These are phyloP conservation scores for Rotaria sp. DNA, from an alignment of 2,888 invertebrate species.

Conservation along the genomic window DNA sequence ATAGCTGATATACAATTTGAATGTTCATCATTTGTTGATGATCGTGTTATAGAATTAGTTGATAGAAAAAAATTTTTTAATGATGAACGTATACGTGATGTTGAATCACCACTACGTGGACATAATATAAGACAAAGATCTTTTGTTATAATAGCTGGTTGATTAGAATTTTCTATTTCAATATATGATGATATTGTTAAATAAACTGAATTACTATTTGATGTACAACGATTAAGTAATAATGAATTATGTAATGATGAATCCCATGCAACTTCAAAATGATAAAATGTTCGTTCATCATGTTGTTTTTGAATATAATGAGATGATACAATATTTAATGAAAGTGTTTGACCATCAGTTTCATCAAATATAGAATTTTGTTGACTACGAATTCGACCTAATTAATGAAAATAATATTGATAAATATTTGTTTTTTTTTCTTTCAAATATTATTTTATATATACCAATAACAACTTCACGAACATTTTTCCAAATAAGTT, in stretches of 20 bases:
- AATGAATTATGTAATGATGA: slow-evolving; percentile 94
- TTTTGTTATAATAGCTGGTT: slow-evolving; percentile 94
- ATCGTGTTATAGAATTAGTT: slow-evolving; percentile 69
- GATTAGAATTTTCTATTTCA: slow-evolving; percentile 93
- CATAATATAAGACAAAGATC: slow-evolving; percentile 86
- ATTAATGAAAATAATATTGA: neutral
- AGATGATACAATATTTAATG: slow-evolving; percentile 92
- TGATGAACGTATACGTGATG: slow-evolving; percentile 49
- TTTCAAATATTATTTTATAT: neutral
- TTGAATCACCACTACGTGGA: slow-evolving; percentile 67
- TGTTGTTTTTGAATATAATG: slow-evolving; percentile 76
- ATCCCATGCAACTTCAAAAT: slow-evolving; percentile 99
- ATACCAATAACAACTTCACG: slow-evolving; percentile 81
- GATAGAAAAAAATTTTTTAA: slow-evolving; percentile 48
- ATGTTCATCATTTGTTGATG: slow-evolving; percentile 42
- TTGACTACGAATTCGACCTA: slow-evolving; percentile 37
- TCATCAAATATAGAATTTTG: slow-evolving; percentile 63
- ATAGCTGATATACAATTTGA: neutral
- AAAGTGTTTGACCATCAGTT: slow-evolving; percentile 63
- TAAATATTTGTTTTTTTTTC: neutral
- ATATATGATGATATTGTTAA: slow-evolving; percentile 96
- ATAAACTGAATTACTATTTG: slow-evolving; percentile 93
- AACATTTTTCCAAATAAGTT: slow-evolving; percentile 89
- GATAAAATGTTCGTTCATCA: slow-evolving; percentile 81
- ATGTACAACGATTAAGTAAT: slow-evolving; percentile 84